Percentiles rank a stretch among this genome's conserved stretches.
Evolutionary conservation across 2,888 invertebrate genomes (phyloP).

Genomic region (Arctia plantaginis): DNA sequence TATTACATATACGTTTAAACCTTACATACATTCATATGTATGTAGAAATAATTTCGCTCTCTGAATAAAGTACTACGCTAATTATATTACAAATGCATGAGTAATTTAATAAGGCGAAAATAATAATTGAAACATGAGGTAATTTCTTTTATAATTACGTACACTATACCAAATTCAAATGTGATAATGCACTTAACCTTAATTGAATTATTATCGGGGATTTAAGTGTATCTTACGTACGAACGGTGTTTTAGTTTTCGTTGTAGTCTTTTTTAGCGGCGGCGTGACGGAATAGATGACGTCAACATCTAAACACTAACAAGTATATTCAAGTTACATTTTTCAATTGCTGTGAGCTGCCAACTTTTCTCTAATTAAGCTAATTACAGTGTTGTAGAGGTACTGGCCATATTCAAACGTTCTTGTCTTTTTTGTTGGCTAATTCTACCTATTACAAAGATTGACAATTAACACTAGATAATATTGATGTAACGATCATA

Average conservation of each 20-base stretch:
- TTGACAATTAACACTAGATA: not conserved
- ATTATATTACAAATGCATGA: conserved; percentile 1
- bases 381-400: too few species aligned
- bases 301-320: too few species aligned
- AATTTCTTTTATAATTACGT: conserved; percentile 7
- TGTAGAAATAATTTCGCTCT: conserved; percentile 27
- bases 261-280: not conserved
- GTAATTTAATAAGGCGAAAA: conserved; percentile 6
- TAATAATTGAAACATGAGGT: conserved; percentile 4
- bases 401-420: too few species aligned
- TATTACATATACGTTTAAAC: conserved; percentile 11
- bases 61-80: conserved; percentile 3
- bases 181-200: not conserved
- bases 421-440: not conserved
- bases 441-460: not conserved
- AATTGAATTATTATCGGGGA: not conserved
- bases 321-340: not conserved
- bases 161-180: not conserved
- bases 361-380: too few species aligned
- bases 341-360: too few species aligned
- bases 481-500: too few species aligned
- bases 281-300: too few species aligned
- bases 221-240: not conserved
- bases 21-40: not conserved
- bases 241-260: not conserved